Base-by-base conservation (phyloP, 30 jellyfish, hydroid and myxozoan species). In the Turritopsis rubra region DNA sequence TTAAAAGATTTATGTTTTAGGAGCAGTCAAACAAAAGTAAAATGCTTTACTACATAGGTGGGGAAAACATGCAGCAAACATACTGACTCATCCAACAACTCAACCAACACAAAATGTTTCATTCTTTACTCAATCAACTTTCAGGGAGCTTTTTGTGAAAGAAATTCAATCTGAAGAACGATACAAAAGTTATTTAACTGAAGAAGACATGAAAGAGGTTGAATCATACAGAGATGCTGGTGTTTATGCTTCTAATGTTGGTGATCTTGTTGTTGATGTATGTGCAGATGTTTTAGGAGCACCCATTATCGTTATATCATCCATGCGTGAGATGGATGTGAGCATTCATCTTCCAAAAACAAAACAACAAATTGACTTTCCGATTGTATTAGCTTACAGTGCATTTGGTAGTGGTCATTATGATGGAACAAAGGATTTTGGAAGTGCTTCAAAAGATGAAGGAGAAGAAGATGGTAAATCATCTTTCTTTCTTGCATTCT, bases 251-350 rank as follows among this genome's bases (percentile, higher is more conserved):
- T 77, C 85, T 26, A 77, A 77, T 52, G 24, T 77, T 31, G 76
- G 85, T 28, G 85, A 77, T 52, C 29, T 77, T 25, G 85, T 77
- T 5, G 75, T 77, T 13, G 68, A 31, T 28, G 85, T 77, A 5
- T 77, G 85, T 1, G 75, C 85, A n/a, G 85, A 77, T 31, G 28
- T 77, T 26, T 26, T 77, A 8, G 68, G 68, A 21, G 28, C 29
- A 26, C 75, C 85, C 24, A 77, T 77, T 77, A 23, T 77, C 16
- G 75, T 77, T n/a, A 29, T 77, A 77, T 77, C 85, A 28, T 77
- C 85, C 28, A 7, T 68, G 19, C 28, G 21, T 19, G 17, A 68
- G 16, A 68, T 68, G 77, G 30, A 68, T 27, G 77, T 68, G 28
- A 68, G 77, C 30, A 68, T 68, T 7, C 77, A 68, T 68, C 77